Evolutionary conservation across 2,113 vertebrate genomes (phyloP), one percentile per base, ranked within the genome.

Genomic region (Carassius auratus): DNA sequence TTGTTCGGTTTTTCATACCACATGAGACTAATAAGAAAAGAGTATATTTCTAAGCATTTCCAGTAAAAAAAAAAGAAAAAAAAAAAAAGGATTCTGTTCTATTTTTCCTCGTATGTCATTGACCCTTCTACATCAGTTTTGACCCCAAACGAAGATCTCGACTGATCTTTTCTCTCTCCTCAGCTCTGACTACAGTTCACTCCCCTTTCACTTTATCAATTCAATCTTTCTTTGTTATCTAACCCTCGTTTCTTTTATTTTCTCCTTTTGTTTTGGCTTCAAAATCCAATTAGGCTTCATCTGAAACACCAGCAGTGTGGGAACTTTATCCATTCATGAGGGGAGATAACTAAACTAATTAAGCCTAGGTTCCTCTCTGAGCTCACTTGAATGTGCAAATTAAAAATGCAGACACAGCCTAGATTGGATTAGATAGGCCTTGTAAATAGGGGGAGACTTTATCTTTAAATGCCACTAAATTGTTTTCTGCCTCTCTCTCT

Each of bases 281-380:
- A 93, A 94, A 94, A 93, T 93, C 93, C 92, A 94, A 94, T 94
- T 94, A 94, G 92, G 90, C 74, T 87, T 94, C 91, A 93, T 94
- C 93, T 91, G 91, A 93, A 94, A 93, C 90, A 92, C 90, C 88
- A 88, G 87, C 77, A 71, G 86, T 88, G 92, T 90, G 89, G 93
- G 92, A 94, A 93, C 91, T 90, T 91, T 92, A 92, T 93, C 93
- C 91, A 92, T 91, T 93, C 89, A 88, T 80, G 91, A 84, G 85
- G 85, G 90, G 73, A 94, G 94, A 94, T 95, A 94, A 92, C 92
- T 93, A 95, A 95, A 92, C 90, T 93, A 93, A 94, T 94, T 95
- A 95, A 91, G 93, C 89, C 87, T 89, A 87, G 91, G 87, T 90
- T 89, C 90, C 90, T 90, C 90, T 88, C 85, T 91, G 80, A 87